Evolutionary conservation across 2,797 vertebrate genomes (phyloP).

Genomic region (Staurois parvus): DNA sequence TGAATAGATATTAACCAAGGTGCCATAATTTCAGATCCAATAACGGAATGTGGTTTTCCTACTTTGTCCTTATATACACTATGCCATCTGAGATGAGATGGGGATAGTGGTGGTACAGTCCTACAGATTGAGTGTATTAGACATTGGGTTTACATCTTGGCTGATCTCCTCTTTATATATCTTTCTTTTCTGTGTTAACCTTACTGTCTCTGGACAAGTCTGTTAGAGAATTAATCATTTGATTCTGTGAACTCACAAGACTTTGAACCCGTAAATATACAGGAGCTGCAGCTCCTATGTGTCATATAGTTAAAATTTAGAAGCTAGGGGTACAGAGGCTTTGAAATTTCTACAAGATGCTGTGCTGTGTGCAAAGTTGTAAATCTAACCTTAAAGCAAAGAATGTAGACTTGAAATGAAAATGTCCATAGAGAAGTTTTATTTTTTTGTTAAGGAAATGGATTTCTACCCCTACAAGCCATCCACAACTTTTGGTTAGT

Average conservation of each 20-base stretch:
- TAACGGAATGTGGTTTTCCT: too few relatives aligned
- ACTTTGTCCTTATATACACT: too few relatives aligned
- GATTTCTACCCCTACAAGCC: background rate
- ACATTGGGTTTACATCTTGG: background rate
- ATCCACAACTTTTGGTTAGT: background rate
- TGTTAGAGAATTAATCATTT: conserved; percentile 10
- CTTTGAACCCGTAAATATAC: conserved; percentile 6
- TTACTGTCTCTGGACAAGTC: conserved; percentile 4
- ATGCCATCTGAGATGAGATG: background rate
- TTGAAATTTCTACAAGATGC: background rate
- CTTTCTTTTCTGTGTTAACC: conserved; percentile 1
- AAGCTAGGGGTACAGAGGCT: background rate
- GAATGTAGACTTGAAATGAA: background rate
- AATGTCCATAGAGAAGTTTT: background rate
- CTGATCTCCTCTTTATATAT: background rate
- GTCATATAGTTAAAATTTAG: conserved; percentile 9
- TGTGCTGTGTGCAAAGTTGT: background rate
- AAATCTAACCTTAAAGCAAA: background rate
- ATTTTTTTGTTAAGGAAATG: background rate
- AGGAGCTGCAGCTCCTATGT: background rate
- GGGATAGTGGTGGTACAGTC: background rate
- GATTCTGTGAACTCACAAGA: conserved; percentile 12
- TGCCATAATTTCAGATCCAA: too few relatives aligned
- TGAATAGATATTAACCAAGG: too few relatives aligned
- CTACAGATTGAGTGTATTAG: background rate